phyloP scores from a whole-genome alignment of 2,113 vertebrate genomes.

The Corythornis madagascariensis region DNA sequence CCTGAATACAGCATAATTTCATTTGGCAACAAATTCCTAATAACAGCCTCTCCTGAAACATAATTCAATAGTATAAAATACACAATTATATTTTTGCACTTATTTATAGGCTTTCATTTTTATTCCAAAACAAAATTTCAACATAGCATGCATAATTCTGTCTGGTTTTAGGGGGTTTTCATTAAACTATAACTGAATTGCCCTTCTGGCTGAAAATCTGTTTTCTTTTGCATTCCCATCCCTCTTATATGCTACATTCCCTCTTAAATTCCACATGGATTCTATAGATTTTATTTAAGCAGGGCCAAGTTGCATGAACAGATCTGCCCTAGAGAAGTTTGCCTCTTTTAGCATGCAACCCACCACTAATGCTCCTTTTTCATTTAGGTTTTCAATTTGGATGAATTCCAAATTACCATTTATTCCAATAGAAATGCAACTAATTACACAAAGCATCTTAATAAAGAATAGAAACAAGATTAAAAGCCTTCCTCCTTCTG shows the following conservation, averaged over 20 bases:
- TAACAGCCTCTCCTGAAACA: constrained; percentile 3
- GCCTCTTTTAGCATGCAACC: constrained; percentile 78
- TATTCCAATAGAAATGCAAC: constrained; percentile 79
- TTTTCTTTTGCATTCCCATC: constrained; percentile 67
- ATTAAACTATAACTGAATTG: constrained; percentile 76
- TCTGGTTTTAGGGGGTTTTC: constrained; percentile 71
- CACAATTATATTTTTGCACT: constrained; percentile 35
- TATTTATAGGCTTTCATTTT: constrained; percentile 41
- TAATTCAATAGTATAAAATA: constrained; percentile 29
- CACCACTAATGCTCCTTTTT: constrained; percentile 74
- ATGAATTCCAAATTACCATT: constrained; percentile 83
- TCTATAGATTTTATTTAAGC: constrained; percentile 79
- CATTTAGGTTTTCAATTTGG: constrained; percentile 82
- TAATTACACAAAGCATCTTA: constrained; percentile 80
- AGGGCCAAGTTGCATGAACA: constrained; percentile 67
- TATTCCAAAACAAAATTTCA: constrained; percentile 43
- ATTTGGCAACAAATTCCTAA: neutral
- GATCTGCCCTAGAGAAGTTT: constrained; percentile 79
- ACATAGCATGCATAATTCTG: constrained; percentile 55
- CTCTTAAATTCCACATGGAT: constrained; percentile 71
- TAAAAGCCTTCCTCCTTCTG: constrained; percentile 74
- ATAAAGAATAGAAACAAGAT: constrained; percentile 78
- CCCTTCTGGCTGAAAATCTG: constrained; percentile 77
- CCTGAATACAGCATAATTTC: constrained; percentile 8
- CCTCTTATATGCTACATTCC: constrained; percentile 38